Conservation (phyloP, 37 sponge, comb jelly and placozoan genomes). For the Theonella swinhoei region DNA sequence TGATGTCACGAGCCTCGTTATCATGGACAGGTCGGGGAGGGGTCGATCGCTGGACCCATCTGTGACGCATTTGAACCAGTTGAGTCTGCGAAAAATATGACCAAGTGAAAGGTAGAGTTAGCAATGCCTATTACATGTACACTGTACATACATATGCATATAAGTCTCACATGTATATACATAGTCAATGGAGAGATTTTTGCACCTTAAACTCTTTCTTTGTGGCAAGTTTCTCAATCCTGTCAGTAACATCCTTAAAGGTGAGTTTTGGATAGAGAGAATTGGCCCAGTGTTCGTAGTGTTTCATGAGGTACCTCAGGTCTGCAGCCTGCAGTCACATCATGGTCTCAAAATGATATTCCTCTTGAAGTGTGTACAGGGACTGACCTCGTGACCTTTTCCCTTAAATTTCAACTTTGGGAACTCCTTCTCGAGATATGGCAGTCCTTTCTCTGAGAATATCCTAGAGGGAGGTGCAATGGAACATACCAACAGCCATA, state of each 20-base stretch:
- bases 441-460: constrained; percentile 66
- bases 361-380: too few relatives aligned
- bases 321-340: constrained; percentile 54
- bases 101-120: background rate
- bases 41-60: constrained; percentile 15
- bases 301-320: constrained; percentile 64
- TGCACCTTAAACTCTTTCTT: constrained; percentile 81
- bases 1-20: constrained; percentile 13
- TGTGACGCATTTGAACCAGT: constrained; percentile 16
- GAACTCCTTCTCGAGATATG: constrained; percentile 69
- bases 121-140: background rate
- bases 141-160: too few relatives aligned
- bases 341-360: too few relatives aligned
- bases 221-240: constrained; percentile 64
- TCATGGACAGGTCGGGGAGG: constrained; percentile 32
- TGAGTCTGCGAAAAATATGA: constrained; percentile 6
- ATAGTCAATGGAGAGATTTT: background rate
- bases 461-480: constrained; percentile 17
- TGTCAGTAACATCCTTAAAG: constrained; percentile 63
- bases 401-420: constrained; percentile 84
- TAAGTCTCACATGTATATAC: too few relatives aligned
- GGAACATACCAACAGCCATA: background rate
- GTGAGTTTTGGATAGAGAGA: constrained; percentile 78
- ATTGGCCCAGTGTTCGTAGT: constrained; percentile 93
- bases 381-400: constrained; percentile 78